Percentiles rank a stretch among this genome's conserved stretches.
These are phyloP conservation scores for Colaptes auratus DNA, from an alignment of 2,113 vertebrate genomes.

Conservation along the genomic window DNA sequence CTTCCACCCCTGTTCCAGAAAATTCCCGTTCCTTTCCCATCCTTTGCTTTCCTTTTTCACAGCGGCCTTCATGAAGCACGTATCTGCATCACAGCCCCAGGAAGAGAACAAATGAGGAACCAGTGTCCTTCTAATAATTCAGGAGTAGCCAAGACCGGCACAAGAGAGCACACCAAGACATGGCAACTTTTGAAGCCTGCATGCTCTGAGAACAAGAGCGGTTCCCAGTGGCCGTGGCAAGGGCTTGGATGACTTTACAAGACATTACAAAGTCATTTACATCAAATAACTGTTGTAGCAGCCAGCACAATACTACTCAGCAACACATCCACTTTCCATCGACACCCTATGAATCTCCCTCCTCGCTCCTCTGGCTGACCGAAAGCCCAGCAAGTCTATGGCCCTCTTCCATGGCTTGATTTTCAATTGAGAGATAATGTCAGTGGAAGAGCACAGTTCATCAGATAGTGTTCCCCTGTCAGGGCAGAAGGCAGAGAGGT, in stretches of 20 bases:
- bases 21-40: background rate
- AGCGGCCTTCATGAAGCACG: accelerated
- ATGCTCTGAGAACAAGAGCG: accelerated
- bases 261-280: background rate
- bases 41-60: background rate
- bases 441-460: conserved; percentile 20
- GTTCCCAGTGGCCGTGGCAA: background rate
- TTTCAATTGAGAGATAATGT: conserved; percentile 58
- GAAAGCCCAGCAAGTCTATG: background rate
- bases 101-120: too few species aligned
- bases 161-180: background rate
- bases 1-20: background rate
- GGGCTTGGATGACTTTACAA: background rate
- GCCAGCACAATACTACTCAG: background rate
- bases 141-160: background rate
- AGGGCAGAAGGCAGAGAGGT: background rate
- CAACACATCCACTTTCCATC: background rate
- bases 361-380: background rate
- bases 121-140: background rate
- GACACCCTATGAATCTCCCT: background rate
- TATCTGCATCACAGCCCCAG: accelerated
- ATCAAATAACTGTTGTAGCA: background rate
- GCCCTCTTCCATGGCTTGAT: conserved; percentile 30
- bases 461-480: background rate
- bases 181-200: background rate